These are phyloP conservation scores for Drosophila malerkotliana DNA, from an alignment of 1,140 invertebrate species.

Conservation along the genomic window DNA sequence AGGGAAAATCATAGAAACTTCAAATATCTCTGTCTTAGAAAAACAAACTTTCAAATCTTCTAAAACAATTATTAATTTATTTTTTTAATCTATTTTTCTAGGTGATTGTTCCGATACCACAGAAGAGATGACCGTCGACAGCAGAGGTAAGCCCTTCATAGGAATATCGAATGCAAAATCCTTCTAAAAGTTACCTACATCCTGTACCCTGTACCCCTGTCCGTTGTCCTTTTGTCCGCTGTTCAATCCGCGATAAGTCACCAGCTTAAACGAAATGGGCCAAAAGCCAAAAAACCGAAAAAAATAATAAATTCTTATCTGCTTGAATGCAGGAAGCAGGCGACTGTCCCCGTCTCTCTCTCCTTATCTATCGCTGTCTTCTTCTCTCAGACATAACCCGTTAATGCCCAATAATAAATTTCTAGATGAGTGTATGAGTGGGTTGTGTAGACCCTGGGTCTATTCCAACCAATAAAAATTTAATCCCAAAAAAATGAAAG, in stretches of 20 bases:
- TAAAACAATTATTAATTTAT: not conserved
- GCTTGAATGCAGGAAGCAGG: constrained; percentile 43
- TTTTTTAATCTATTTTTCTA: constrained; percentile 36
- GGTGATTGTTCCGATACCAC: constrained; percentile 83
- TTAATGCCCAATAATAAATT: constrained; percentile 79
- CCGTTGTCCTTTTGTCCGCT: constrained; percentile 37
- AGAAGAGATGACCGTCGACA: constrained; percentile 84
- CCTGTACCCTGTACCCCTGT: constrained; percentile 18
- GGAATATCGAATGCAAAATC: not conserved
- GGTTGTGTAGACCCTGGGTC: constrained; percentile 38
- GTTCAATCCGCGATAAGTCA: constrained; percentile 48
- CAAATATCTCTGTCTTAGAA: not conserved
- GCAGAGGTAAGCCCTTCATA: constrained; percentile 72
- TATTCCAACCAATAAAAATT: constrained; percentile 82
- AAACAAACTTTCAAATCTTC: not conserved
- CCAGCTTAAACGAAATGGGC: constrained; percentile 48
- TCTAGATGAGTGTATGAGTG: constrained; percentile 21
- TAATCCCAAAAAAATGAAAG: constrained; percentile 62
- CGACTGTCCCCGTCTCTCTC: constrained; percentile 9
- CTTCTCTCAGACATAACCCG: constrained; percentile 53
- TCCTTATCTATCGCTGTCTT: constrained; percentile 2
- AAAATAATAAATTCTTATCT: constrained; percentile 58
- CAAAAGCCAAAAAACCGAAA: constrained; percentile 39
- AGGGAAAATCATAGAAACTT: not conserved
- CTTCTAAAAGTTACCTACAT: constrained; percentile 3